Percentiles rank a stretch among this genome's conserved stretches.
Conservation (phyloP, 2,797 vertebrate species). For the Ataeniobius toweri region DNA sequence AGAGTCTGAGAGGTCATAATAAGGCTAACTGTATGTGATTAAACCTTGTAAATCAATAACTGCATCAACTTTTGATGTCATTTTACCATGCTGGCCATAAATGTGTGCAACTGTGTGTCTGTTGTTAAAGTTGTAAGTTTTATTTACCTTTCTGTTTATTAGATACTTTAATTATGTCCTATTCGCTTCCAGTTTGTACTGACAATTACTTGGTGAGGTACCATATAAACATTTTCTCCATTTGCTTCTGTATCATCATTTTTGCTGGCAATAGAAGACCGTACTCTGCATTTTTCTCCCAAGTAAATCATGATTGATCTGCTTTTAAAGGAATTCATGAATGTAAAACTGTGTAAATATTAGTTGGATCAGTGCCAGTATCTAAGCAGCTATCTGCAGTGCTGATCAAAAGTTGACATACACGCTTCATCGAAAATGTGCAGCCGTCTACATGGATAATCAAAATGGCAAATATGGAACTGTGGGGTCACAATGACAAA, state of each 20-base stretch:
- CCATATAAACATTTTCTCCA: slow-evolving; percentile 24
- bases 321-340: slow-evolving; percentile 71
- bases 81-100: slow-evolving; percentile 40
- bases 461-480: neutral
- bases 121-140: slow-evolving; percentile 18
- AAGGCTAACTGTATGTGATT: slow-evolving; percentile 65
- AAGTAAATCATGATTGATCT: slow-evolving; percentile 80
- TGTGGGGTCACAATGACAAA: neutral
- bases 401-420: neutral
- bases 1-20: slow-evolving; percentile 51
- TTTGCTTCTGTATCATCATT: slow-evolving; percentile 52
- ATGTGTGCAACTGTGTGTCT: slow-evolving; percentile 30
- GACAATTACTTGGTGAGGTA: slow-evolving; percentile 41
- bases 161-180: slow-evolving; percentile 37
- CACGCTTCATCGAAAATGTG: neutral
- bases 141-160: slow-evolving; percentile 39
- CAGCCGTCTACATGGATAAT: neutral
- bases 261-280: slow-evolving; percentile 57
- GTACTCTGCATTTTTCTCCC: slow-evolving; percentile 71
- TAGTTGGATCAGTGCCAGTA: slow-evolving; percentile 60
- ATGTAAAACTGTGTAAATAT: slow-evolving; percentile 67
- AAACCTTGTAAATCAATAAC: slow-evolving; percentile 71
- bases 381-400: slow-evolving; percentile 47
- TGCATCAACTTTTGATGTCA: slow-evolving; percentile 56
- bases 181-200: slow-evolving; percentile 42